Evolutionary conservation across 2,113 vertebrate species (phyloP).

Genomic region (Neolamprologus falcicula): DNA sequence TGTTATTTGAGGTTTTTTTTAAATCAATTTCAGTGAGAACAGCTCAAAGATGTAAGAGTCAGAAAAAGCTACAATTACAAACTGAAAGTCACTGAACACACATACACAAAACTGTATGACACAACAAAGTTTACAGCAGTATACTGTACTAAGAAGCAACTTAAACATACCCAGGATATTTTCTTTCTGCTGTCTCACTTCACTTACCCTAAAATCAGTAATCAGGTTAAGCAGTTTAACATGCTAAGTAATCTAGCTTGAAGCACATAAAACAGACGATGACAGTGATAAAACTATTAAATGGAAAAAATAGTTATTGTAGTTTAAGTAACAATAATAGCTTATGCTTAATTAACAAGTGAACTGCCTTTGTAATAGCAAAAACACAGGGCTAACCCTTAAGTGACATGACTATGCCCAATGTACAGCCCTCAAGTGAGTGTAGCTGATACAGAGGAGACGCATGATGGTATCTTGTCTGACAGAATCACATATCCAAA

Average conservation of each 20-base stretch:
- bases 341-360: background rate
- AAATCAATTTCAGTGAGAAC: background rate
- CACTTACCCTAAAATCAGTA: background rate
- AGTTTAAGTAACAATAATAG: background rate
- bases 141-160: background rate
- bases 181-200: background rate
- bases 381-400: background rate
- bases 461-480: background rate
- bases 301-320: background rate
- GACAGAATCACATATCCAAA: background rate
- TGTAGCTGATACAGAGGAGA: background rate
- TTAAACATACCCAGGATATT: background rate
- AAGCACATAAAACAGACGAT: background rate
- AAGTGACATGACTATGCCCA: background rate
- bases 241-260: background rate
- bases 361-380: background rate
- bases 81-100: background rate
- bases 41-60: background rate
- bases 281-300: background rate
- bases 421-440: background rate
- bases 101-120: background rate
- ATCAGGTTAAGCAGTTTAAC: background rate
- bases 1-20: background rate
- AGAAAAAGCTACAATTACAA: background rate
- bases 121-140: background rate